These are phyloP conservation scores for Hydraecia micacea DNA, from an alignment of 2,888 invertebrate species.

Conservation along the genomic window DNA sequence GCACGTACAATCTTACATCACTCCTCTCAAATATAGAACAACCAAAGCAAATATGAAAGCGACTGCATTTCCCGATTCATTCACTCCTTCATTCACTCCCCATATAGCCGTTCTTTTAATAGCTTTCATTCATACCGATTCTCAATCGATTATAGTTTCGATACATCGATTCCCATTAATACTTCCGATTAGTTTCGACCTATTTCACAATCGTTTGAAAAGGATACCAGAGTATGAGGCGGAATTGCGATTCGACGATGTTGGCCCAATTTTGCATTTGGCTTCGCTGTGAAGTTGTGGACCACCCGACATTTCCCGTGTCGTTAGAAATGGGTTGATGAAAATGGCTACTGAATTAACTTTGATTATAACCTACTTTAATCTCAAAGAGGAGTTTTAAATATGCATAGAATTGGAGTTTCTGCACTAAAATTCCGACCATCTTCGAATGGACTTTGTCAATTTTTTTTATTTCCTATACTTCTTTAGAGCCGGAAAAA, in stretches of 20 bases:
- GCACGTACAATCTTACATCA: slow-evolving; percentile 46
- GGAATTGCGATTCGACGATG: slow-evolving; percentile 49
- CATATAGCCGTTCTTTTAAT: slow-evolving; percentile 65
- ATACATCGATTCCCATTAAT: slow-evolving; percentile 61
- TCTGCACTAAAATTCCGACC: neutral
- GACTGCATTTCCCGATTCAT: slow-evolving; percentile 51
- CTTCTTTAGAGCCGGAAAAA: neutral
- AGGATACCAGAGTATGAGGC: slow-evolving; percentile 22
- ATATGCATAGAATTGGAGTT: neutral
- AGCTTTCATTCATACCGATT: slow-evolving; percentile 69
- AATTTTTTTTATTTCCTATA: neutral
- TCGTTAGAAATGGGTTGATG: slow-evolving; percentile 1
- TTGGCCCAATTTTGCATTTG: slow-evolving; percentile 52
- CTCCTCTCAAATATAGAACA: slow-evolving; percentile 60
- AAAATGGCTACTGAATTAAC: slow-evolving; percentile 17
- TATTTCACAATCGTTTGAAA: slow-evolving; percentile 48
- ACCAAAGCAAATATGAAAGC: slow-evolving; percentile 59
- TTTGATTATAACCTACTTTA: neutral
- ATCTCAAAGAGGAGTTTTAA: neutral
- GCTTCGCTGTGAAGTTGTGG: slow-evolving; percentile 7
- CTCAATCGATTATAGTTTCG: slow-evolving; percentile 54
- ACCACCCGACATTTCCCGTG: slow-evolving; percentile 47
- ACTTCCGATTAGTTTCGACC: slow-evolving; percentile 58
- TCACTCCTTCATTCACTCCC: slow-evolving; percentile 67
- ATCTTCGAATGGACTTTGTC: neutral